Conservation (phyloP, 2,888 invertebrate genomes). For the Sesamia inferens region DNA sequence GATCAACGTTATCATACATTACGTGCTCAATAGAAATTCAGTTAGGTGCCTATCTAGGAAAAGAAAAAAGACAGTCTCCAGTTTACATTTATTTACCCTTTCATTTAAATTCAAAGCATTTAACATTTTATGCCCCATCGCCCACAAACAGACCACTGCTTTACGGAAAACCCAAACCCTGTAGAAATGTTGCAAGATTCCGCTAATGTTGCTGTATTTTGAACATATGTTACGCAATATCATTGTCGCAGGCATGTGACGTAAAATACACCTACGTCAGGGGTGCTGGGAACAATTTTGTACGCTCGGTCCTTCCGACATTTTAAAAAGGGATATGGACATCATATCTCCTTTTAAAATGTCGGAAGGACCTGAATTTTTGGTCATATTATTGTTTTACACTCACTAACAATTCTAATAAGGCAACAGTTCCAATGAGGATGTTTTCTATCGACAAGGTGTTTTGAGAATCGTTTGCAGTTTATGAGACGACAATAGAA, state of each 20-base stretch:
- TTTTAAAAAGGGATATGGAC: too few species aligned
- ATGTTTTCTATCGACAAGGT: background rate
- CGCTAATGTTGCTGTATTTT: slow-evolving; percentile 65
- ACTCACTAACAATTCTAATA: background rate
- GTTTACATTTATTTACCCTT: background rate
- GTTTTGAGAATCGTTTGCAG: background rate
- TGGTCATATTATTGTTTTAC: slow-evolving; percentile 18
- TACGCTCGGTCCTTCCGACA: too few species aligned
- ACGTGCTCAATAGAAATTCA: background rate
- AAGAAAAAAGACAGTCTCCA: background rate
- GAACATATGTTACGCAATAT: slow-evolving; percentile 55
- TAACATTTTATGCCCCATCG: slow-evolving; percentile 9
- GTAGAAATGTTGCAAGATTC: slow-evolving; percentile 61
- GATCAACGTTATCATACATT: too few species aligned
- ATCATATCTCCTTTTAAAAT: slow-evolving; percentile 30
- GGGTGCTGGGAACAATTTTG: slow-evolving; percentile 26
- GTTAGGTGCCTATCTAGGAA: background rate
- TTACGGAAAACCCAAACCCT: slow-evolving; percentile 46
- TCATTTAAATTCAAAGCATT: background rate
- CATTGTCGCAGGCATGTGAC: slow-evolving; percentile 45
- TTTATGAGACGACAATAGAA: background rate
- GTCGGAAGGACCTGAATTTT: slow-evolving; percentile 10
- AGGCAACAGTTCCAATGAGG: background rate
- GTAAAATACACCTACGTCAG: slow-evolving; percentile 25
- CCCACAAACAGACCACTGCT: slow-evolving; percentile 34